Evolutionary conservation across 1,140 invertebrate genomes (phyloP).

Genomic region (Drosophila mauritiana): DNA sequence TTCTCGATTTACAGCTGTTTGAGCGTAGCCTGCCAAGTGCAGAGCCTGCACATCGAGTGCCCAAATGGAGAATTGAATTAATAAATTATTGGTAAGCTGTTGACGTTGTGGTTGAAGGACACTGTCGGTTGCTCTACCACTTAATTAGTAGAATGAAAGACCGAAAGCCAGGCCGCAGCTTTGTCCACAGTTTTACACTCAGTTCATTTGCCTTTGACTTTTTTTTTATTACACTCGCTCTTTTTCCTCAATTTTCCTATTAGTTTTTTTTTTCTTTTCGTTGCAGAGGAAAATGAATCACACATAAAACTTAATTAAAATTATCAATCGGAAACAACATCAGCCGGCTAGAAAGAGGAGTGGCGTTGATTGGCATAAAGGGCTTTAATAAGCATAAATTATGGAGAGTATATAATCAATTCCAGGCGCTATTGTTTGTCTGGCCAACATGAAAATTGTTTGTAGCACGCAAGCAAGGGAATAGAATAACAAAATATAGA

Average conservation of each 20-base stretch:
- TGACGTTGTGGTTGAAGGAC: slow-evolving; percentile 23
- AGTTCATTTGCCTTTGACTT: slow-evolving; percentile 23
- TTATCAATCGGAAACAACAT: slow-evolving; percentile 28
- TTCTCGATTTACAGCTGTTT: slow-evolving; percentile 50
- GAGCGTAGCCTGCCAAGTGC: slow-evolving; percentile 32
- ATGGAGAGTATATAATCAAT: slow-evolving; percentile 68
- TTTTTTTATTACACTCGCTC: not conserved
- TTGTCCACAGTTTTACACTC: slow-evolving; percentile 19
- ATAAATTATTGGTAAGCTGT: slow-evolving; percentile 45
- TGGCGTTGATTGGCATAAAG: slow-evolving; percentile 40
- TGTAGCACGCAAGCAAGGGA: slow-evolving; percentile 56
- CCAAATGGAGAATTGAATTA: slow-evolving; percentile 43
- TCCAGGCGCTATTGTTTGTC: slow-evolving; percentile 43
- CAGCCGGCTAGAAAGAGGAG: slow-evolving; percentile 8
- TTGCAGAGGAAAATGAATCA: slow-evolving; percentile 3
- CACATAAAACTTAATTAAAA: slow-evolving; percentile 37
- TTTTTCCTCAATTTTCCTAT: not conserved
- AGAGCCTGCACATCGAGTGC: not conserved
- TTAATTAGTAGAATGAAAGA: slow-evolving; percentile 34
- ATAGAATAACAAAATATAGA: not conserved
- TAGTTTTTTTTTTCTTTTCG: not conserved
- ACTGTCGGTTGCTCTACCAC: slow-evolving; percentile 9
- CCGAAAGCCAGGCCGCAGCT: slow-evolving; percentile 11
- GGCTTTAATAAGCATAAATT: slow-evolving; percentile 66
- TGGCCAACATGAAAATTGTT: slow-evolving; percentile 57